Percentiles rank a stretch among this genome's conserved stretches.
These are phyloP conservation scores for Argynnis bischoffii DNA, from an alignment of 2,888 invertebrate genomes.

Conservation along the genomic window DNA sequence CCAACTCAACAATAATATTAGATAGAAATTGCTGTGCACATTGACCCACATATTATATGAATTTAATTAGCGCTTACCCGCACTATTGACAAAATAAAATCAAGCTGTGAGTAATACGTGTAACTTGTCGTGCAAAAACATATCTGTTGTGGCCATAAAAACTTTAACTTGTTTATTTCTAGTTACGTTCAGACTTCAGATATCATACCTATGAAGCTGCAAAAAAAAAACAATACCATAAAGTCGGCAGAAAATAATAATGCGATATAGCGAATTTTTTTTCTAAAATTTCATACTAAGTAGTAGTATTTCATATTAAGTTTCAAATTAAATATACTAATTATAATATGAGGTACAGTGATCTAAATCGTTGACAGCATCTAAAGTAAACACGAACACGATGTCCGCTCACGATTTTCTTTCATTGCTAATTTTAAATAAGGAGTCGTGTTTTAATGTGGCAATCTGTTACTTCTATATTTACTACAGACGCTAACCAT, in stretches of 20 bases:
- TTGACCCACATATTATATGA: slow-evolving; percentile 25
- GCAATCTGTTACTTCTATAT: slow-evolving; percentile 3
- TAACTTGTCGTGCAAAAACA: neutral
- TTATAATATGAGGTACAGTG: neutral
- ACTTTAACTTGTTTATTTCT: neutral
- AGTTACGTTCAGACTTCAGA: neutral
- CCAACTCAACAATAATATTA: neutral
- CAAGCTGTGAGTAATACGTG: slow-evolving; percentile 1
- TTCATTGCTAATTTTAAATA: slow-evolving; percentile 13
- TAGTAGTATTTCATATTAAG: neutral
- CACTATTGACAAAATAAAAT: slow-evolving; percentile 9
- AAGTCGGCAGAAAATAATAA: no score
- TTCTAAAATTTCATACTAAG: neutral
- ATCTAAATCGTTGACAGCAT: slow-evolving; percentile 15
- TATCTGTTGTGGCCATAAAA: neutral
- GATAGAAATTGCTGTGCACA: slow-evolving; percentile 14
- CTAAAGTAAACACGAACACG: slow-evolving; percentile 25
- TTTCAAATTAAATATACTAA: neutral
- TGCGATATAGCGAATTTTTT: no score
- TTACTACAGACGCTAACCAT: no score
- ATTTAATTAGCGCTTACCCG: slow-evolving; percentile 10
- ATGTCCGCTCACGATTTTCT: slow-evolving; percentile 23
- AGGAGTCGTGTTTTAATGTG: slow-evolving; percentile 2
- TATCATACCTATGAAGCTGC: no score
- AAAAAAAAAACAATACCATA: no score